Base-by-base conservation (phyloP, 2,797 vertebrate genomes). In the Melanotaenia parkinsoni region DNA sequence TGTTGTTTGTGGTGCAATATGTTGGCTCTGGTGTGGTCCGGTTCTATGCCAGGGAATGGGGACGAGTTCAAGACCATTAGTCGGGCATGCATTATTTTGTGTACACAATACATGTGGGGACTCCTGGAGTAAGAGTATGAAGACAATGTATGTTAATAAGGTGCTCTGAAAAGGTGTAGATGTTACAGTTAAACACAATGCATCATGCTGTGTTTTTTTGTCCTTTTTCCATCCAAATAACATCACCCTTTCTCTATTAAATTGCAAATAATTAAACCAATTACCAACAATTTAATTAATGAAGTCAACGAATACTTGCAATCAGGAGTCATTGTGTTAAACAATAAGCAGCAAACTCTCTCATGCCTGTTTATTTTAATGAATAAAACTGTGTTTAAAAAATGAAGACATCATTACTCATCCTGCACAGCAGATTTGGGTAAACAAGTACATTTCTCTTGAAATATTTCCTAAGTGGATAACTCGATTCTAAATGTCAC, bases 401-500 rank as follows among this genome's bases (percentile, higher is more conserved):
- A 50, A 50, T 6, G n/a, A 30, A 50, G 28, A 51, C 24, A 58
- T n/a, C 56, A 56, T 67, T 51, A 56, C 58, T 61, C 47, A 20
- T 54, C 68, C 26, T n/a, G 40, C 9, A 72, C 37, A 56, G 50
- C 22, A 5, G 8, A 45, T 38, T 24, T 9, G 20, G 10, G 22
- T 35, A 14, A 63, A 57, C 45, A 58, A 35, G 22, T 1, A 32
- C 20, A 10, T 40, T 24, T 53, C 35, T 26, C 18, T 45, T 60
- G 11, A 65, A 32, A 24, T 30, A 51, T 59, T 26, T 53, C 28
- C 14, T 37, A 43, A 24, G 59, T 38, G 38, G 2, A 37, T 9
- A 45, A 53, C 33, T 18, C 35, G 38, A 26, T 59, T 75, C 38
- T 24, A 35, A 73, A 70, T 60, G 59, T 57, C 67, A 70, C 22